Conservation (phyloP, 2,113 vertebrate genomes). For the Zapornia atra region DNA sequence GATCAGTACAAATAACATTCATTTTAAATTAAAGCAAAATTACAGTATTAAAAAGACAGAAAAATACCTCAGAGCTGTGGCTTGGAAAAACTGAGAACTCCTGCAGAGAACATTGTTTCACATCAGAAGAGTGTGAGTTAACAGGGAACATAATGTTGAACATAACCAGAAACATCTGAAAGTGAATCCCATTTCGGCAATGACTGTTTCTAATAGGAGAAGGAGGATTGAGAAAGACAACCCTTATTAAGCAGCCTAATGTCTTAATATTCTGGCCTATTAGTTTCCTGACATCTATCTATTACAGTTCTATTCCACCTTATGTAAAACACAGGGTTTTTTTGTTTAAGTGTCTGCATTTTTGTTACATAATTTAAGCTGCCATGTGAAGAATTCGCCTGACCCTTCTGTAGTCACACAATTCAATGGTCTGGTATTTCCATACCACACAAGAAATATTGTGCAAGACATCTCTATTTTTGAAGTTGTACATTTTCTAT, state of each 20-base stretch:
- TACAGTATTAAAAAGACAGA: not conserved
- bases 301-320: not conserved
- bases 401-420: not conserved
- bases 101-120: not conserved
- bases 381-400: not conserved
- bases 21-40: slow-evolving; percentile 9
- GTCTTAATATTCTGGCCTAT: not conserved
- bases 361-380: not conserved
- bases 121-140: not conserved
- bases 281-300: not conserved
- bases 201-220: not conserved
- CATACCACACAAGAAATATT: not conserved
- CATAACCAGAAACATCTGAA: not conserved
- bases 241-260: not conserved
- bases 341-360: not conserved
- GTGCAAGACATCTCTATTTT: not conserved
- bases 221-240: not conserved
- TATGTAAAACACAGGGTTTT: not conserved
- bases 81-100: not conserved
- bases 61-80: not conserved
- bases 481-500: not conserved
- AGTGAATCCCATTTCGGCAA: not conserved
- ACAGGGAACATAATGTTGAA: not conserved
- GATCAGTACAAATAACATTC: not conserved
- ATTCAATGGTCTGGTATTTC: not conserved